These are phyloP conservation scores for Drosophila leontia DNA, from an alignment of 1,140 invertebrate genomes.

Conservation along the genomic window DNA sequence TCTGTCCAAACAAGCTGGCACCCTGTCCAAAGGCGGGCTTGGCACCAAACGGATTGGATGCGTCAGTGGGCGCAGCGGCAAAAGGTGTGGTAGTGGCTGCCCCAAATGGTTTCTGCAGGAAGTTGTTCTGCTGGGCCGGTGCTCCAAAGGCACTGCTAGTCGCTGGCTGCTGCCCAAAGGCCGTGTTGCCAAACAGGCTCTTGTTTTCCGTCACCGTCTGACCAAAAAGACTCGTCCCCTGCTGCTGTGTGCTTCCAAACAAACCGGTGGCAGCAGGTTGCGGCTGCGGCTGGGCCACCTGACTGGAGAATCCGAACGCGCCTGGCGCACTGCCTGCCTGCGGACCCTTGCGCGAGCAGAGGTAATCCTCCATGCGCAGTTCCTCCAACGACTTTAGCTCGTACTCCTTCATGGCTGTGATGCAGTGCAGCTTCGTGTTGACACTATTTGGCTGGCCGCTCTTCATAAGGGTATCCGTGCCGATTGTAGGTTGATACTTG, in stretches of 20 bases:
- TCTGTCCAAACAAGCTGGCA: slow-evolving; percentile 73
- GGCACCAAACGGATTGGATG: slow-evolving; percentile 84
- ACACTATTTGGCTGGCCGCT: slow-evolving; percentile 93
- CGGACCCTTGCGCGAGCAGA: slow-evolving; percentile 93
- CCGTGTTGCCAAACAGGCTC: slow-evolving; percentile 69
- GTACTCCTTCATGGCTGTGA: slow-evolving; percentile 99
- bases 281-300: slow-evolving; percentile 52
- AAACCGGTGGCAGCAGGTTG: slow-evolving; percentile 72
- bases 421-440: slow-evolving; percentile 96
- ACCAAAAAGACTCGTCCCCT: slow-evolving; percentile 84
- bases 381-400: slow-evolving; percentile 97
- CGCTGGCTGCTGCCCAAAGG: slow-evolving; percentile 83
- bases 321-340: slow-evolving; percentile 81
- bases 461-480: slow-evolving; percentile 96
- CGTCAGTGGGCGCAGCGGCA: slow-evolving; percentile 86
- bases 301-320: slow-evolving; percentile 86
- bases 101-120: slow-evolving; percentile 85
- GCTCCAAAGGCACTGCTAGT: slow-evolving; percentile 83
- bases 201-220: slow-evolving; percentile 75
- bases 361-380: slow-evolving; percentile 96
- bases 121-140: slow-evolving; percentile 74
- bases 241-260: slow-evolving; percentile 84
- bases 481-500: slow-evolving; percentile 94
- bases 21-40: slow-evolving; percentile 84
- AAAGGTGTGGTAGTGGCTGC: slow-evolving; percentile 87